Evolutionary conservation across 2,797 vertebrate genomes (phyloP).

Genomic region (Lateolabrax maculatus): DNA sequence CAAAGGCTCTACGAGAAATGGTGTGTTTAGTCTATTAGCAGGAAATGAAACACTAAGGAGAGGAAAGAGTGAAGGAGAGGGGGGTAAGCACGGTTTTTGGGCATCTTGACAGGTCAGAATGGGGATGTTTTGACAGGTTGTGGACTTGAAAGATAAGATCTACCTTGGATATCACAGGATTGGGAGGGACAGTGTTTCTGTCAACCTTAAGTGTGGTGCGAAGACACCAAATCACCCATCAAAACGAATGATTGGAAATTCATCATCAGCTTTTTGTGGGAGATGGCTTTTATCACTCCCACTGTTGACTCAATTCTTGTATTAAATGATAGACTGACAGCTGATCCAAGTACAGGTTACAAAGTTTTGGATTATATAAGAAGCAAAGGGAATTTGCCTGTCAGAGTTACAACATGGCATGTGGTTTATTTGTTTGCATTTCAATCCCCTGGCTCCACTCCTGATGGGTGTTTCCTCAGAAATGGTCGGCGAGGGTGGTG

Average conservation of each 20-base stretch:
- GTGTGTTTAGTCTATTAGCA: slow-evolving; percentile 49
- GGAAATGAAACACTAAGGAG: slow-evolving; percentile 73
- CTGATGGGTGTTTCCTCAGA: slow-evolving; percentile 36
- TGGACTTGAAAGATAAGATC: slow-evolving; percentile 28
- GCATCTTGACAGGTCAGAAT: slow-evolving; percentile 29
- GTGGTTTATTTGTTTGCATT: slow-evolving; percentile 26
- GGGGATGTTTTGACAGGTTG: slow-evolving; percentile 31
- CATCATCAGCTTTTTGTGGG: background rate
- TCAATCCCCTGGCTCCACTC: slow-evolving; percentile 13
- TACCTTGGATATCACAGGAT: slow-evolving; percentile 5
- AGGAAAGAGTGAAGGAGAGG: slow-evolving; percentile 33
- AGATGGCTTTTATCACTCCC: background rate
- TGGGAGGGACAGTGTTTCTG: slow-evolving; percentile 1
- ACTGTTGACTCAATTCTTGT: slow-evolving; percentile 12
- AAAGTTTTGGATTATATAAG: slow-evolving; percentile 16
- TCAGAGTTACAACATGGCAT: slow-evolving; percentile 22
- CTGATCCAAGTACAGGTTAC: slow-evolving; percentile 13
- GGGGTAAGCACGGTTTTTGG: background rate
- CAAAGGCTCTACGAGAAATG: slow-evolving; percentile 44
- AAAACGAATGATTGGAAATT: slow-evolving; percentile 9
- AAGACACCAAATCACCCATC: slow-evolving; percentile 9
- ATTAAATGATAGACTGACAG: slow-evolving; percentile 15
- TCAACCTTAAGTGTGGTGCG: background rate
- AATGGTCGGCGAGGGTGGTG: slow-evolving; percentile 12
- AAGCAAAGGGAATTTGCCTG: slow-evolving; percentile 7